Evolutionary conservation across 2,113 vertebrate genomes (phyloP), one percentile per base, ranked within the genome.

Genomic region (Gopherus flavomarginatus): DNA sequence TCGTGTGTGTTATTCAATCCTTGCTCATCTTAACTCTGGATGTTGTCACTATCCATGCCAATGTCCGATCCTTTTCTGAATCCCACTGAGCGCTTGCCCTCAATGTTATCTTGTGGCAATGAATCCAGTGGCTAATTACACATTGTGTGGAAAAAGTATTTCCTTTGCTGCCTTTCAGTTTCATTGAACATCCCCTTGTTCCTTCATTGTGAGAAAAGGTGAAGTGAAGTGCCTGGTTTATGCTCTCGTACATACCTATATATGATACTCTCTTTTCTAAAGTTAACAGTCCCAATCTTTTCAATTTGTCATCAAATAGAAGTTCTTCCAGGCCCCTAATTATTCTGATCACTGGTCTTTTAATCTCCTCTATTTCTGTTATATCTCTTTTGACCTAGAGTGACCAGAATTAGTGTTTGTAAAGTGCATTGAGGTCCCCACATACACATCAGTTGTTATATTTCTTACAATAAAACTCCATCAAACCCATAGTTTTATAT

Each of bases 401-500:
- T 92, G 56, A 44, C 90, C 87, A 0, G 14, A 96, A 92, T 94
- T 83, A 27, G 19, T 3, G 49, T 57, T 94, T 92, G 52, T 79
- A 62, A 94, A 86, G 17, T 86, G n/a, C 8, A 49, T 72, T 81
- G 38, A 85, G 57, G 78, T 13, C 7, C 88, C 3, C 22, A 78
- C 75, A 78, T 47, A 13, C 38, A 27, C 14, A 47, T 11, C 27
- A 4, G n/a, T 89, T 95, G 78, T 86, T 29, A 21, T 90, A 95
- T 88, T 93, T 31, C 86, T 44, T 90, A 93, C 89, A 86, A 87
- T 77, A 77, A 85, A 92, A 49, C 8, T 75, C 95, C 83, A 54
- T 29, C 87, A 83, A 27, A 29, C 81, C 84, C 11, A 69, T 57
- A 3, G 94, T 95, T 0, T 83, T 87, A 53, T 95, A 1, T 90